These are phyloP conservation scores for Thunnus maccoyii DNA, from an alignment of 2,113 vertebrate genomes.

Conservation along the genomic window DNA sequence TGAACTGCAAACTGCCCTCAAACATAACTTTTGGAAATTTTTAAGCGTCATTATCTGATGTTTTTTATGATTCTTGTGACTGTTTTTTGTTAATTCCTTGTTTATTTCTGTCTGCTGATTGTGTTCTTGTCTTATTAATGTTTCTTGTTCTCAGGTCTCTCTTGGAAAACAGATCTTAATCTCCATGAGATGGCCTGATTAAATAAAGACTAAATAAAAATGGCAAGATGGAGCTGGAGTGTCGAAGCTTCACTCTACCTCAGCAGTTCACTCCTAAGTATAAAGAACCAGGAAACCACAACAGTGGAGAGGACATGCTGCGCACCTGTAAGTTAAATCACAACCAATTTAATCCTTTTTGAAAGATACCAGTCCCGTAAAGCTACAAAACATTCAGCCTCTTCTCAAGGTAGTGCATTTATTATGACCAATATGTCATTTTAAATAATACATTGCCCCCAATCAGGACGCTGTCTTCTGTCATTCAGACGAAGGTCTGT, in stretches of 20 bases:
- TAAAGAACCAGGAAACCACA: slow-evolving; percentile 95
- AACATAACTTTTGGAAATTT: too few relatives aligned
- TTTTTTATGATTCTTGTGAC: too few relatives aligned
- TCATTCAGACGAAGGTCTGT: background rate
- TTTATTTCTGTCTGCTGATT: too few relatives aligned
- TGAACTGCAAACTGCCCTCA: too few relatives aligned
- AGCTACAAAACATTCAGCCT: slow-evolving; percentile 1
- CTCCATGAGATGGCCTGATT: too few relatives aligned
- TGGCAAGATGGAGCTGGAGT: slow-evolving; percentile 86
- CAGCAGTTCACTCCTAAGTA: slow-evolving; percentile 96
- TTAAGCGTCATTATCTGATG: too few relatives aligned
- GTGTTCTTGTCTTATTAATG: too few relatives aligned
- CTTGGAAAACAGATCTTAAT: too few relatives aligned
- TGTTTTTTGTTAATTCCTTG: too few relatives aligned
- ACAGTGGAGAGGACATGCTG: slow-evolving; percentile 93
- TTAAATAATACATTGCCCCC: background rate
- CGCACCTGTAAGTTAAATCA: slow-evolving; percentile 90
- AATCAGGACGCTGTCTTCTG: background rate
- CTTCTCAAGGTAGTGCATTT: background rate
- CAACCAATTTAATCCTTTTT: background rate
- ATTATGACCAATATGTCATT: slow-evolving; percentile 7
- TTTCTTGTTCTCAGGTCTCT: too few relatives aligned
- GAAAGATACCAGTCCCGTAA: background rate
- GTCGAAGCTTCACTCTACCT: slow-evolving; percentile 90
- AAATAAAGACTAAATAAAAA: slow-evolving; percentile 35